A percentile compares a stretch with the other conserved stretches of the same genome.
These are phyloP conservation scores for Hoplodrina blanda DNA, from an alignment of 2,888 invertebrate genomes.

Conservation along the genomic window DNA sequence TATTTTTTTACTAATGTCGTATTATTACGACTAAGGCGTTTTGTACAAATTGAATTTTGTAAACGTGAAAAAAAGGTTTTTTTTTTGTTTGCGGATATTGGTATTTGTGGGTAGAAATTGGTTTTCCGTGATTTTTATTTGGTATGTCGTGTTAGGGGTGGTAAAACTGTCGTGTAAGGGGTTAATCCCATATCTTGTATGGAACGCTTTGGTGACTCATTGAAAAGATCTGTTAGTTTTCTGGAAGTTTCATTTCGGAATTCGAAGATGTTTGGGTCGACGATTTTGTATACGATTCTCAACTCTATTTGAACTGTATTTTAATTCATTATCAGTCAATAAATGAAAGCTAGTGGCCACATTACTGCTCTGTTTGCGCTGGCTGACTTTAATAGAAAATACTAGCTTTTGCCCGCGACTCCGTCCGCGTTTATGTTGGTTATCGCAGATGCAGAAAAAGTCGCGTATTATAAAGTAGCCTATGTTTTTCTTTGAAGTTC, in stretches of 20 bases:
- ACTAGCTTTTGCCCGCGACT: too few species aligned
- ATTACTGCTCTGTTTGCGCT: too few species aligned
- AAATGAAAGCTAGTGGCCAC: too few species aligned
- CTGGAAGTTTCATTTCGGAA: background rate
- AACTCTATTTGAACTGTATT: background rate
- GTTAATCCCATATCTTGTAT: background rate
- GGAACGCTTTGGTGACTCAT: background rate
- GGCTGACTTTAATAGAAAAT: too few species aligned
- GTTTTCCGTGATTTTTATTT: conserved; percentile 41
- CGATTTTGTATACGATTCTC: background rate
- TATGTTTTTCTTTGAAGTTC: too few species aligned
- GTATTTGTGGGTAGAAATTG: conserved; percentile 38
- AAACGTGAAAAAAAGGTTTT: conserved; percentile 48
- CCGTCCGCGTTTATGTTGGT: too few species aligned
- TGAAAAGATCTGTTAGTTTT: conserved; percentile 5
- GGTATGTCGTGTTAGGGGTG: background rate
- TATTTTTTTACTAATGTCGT: conserved; percentile 65
- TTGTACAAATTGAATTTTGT: conserved; percentile 64
- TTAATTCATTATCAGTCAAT: background rate
- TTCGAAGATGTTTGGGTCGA: background rate
- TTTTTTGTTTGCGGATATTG: conserved; percentile 38
- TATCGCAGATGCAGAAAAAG: too few species aligned
- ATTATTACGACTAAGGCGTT: conserved; percentile 48
- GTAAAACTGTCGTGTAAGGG: background rate
- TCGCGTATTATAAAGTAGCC: too few species aligned